phyloP scores from a whole-genome alignment of 92 coral and sea anemone genomes.

The Phenganax subtilis region DNA sequence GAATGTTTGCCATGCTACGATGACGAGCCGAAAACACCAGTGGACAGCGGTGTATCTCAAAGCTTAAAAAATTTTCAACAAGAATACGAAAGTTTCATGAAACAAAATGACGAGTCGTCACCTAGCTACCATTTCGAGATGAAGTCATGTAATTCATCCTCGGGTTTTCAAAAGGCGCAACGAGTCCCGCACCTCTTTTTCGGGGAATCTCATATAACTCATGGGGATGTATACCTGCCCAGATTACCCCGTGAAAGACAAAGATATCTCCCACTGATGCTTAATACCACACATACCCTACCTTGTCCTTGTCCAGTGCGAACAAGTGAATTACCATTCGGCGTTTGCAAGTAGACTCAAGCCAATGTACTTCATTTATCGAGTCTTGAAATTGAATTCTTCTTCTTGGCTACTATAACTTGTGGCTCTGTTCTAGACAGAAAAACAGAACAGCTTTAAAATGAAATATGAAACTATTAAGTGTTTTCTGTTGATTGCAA shows the following conservation, averaged over 20 bases:
- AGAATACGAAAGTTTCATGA: constrained; percentile 36
- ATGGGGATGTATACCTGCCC: constrained; percentile 22
- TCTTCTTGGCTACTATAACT: background rate
- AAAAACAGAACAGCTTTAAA: no score
- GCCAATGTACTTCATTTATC: no score
- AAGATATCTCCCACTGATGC: constrained; percentile 28
- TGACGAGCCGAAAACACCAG: background rate
- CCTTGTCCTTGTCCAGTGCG: constrained; percentile 19
- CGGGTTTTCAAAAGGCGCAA: constrained; percentile 3
- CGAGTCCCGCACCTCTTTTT: background rate
- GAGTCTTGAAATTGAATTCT: no score
- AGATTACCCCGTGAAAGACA: background rate
- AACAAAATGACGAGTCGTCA: background rate
- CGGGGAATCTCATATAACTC: constrained; percentile 9
- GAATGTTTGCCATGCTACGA: background rate
- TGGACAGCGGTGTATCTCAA: constrained; percentile 19
- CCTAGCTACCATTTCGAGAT: constrained; percentile 4
- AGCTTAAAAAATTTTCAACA: constrained; percentile 26
- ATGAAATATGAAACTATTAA: no score
- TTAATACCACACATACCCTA: constrained; percentile 21
- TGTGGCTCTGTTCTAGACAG: background rate
- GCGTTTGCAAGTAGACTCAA: background rate
- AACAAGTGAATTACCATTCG: background rate
- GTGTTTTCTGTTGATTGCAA: no score
- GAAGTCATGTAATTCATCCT: background rate